A percentile compares a stretch with the other conserved stretches of the same genome.
These are phyloP conservation scores for Magallana angulata DNA, from an alignment of 1,140 invertebrate genomes.

Conservation along the genomic window DNA sequence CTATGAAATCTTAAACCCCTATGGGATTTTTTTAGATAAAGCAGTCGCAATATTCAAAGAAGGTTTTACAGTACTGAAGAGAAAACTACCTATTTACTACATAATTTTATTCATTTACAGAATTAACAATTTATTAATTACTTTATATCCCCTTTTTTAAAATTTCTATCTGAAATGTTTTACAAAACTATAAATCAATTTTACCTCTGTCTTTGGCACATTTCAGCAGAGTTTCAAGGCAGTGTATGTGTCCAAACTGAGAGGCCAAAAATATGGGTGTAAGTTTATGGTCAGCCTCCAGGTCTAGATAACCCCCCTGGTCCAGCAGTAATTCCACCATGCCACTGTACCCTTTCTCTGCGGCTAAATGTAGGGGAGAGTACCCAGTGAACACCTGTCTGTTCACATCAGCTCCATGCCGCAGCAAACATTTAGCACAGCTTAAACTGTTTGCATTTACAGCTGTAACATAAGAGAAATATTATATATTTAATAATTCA, in stretches of 20 bases:
- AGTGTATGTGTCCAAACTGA: conserved; percentile 73
- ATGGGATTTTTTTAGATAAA: too few relatives aligned
- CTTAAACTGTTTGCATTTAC: conserved; percentile 46
- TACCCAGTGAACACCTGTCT: conserved; percentile 50
- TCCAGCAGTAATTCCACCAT: conserved; percentile 70
- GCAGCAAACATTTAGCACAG: conserved; percentile 48
- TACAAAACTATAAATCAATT: neutral
- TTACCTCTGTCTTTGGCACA: conserved; percentile 65
- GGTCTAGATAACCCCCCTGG: conserved; percentile 71
- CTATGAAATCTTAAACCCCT: too few relatives aligned
- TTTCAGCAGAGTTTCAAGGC: conserved; percentile 71
- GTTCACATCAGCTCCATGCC: conserved; percentile 48
- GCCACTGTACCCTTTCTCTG: conserved; percentile 44
- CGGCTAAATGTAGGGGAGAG: conserved; percentile 45
- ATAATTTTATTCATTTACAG: too few relatives aligned
- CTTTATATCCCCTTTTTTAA: too few relatives aligned
- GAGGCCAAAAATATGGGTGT: conserved; percentile 78
- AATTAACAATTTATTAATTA: too few relatives aligned
- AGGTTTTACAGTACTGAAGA: too few relatives aligned
- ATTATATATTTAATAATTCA: too few relatives aligned
- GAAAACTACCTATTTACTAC: too few relatives aligned
- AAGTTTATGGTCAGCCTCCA: conserved; percentile 73
- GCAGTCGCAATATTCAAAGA: too few relatives aligned
- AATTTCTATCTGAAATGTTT: too few relatives aligned
- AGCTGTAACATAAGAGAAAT: conserved; percentile 24